Evolutionary conservation across 2,888 invertebrate species (phyloP), one percentile per base, ranked within the genome.

Genomic region (Sinelater perroti): DNA sequence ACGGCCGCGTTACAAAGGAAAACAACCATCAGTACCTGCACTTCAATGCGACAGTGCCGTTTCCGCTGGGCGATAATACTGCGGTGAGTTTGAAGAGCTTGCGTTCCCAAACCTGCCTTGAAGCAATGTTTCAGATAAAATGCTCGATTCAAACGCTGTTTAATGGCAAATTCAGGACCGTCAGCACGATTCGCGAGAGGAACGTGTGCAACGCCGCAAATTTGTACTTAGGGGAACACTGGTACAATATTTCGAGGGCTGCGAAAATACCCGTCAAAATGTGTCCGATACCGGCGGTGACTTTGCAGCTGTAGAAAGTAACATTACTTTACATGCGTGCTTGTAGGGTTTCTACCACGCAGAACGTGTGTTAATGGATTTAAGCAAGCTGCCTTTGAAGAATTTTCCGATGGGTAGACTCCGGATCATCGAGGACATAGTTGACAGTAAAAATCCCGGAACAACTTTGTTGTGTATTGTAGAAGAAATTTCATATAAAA

Each of bases 211-310:
- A 16, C 7, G 11, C 24, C 7, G 42, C 42, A 1, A 42, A 42
- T 26, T 6, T 24, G 4, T 42, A 26, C 16, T 21, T 42, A 10
- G 42, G 42, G 14, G 14, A 24, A 42, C n/a, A 42, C 8, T 42
- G 42, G 42, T 3, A 24, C 13, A 14, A 42, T 26, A 13, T 42
- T 5, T n/a, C 26, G 13, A 26, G 7, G 10, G 24, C 42, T 26
- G 16, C 11, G 7, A 42, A 42, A 4, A 24, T 42, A 2, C 42
- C 42, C 1, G 6, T 10, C 1, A 42, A 20, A 26, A 42, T 5
- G 2, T 42, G 42, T 42, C 42, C 42, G 1, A 26, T 42, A 14
- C 42, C 42, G n/a, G 26, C 42, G 24, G 42, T 42, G 26, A 40
- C 10, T 14, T 20, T 14, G 20, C 3, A 3, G 31, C 14, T 31